A percentile compares a stretch with the other conserved stretches of the same genome.
Evolutionary conservation across 2,888 invertebrate species (phyloP).

Genomic region (Drosophila robusta): DNA sequence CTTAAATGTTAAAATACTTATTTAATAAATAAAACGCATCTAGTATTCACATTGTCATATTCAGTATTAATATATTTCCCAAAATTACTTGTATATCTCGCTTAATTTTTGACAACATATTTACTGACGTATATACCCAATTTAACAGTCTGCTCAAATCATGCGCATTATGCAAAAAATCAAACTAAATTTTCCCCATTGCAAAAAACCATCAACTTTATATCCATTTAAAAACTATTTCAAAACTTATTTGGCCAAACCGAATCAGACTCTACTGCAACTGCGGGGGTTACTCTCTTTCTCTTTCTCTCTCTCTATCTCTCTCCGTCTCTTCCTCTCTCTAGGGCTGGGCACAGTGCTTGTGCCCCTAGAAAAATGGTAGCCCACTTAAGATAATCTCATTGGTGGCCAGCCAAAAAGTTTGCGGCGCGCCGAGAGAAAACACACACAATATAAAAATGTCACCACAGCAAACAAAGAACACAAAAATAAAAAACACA

Average conservation of each 20-base stretch:
- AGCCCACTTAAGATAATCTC: constrained; percentile 80
- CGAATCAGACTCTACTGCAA: constrained; percentile 28
- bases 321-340: not conserved
- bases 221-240: constrained; percentile 61
- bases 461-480: constrained; percentile 65
- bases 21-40: no score
- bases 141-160: no score
- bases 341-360: not conserved
- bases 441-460: constrained; percentile 69
- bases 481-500: constrained; percentile 21
- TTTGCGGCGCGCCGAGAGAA: constrained; percentile 46
- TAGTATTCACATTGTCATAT: no score
- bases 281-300: constrained; percentile 1
- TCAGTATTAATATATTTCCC: no score
- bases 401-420: constrained; percentile 78
- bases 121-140: no score
- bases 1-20: no score
- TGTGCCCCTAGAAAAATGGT: constrained; percentile 53
- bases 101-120: no score
- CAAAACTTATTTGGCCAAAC: constrained; percentile 42
- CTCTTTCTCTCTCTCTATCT: not conserved
- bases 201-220: constrained; percentile 16
- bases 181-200: no score
- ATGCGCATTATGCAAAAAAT: not conserved
- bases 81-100: no score